Evolutionary conservation across 2,797 vertebrate genomes (phyloP).

Genomic region (Sparus aurata): DNA sequence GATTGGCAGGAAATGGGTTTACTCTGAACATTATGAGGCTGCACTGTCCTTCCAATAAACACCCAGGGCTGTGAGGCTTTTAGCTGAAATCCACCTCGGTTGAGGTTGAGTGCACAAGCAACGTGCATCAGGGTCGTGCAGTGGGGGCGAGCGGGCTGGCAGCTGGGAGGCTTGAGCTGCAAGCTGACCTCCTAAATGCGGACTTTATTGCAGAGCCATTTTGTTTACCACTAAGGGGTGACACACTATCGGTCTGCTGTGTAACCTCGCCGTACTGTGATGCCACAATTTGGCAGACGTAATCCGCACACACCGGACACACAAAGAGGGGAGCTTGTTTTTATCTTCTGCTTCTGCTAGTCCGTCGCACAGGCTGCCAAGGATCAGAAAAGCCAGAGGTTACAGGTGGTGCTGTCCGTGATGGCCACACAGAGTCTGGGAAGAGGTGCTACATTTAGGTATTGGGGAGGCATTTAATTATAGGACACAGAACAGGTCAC

Average conservation of each 20-base stretch:
- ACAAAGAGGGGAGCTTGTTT: constrained; percentile 31
- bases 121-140: constrained; percentile 43
- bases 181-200: constrained; percentile 71
- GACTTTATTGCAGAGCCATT: constrained; percentile 75
- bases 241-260: constrained; percentile 51
- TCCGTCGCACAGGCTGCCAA: constrained; percentile 33
- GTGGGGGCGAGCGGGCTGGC: constrained; percentile 62
- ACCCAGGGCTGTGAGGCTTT: constrained; percentile 60
- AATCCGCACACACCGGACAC: constrained; percentile 39
- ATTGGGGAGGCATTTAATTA: constrained; percentile 59
- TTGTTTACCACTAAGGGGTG: constrained; percentile 69
- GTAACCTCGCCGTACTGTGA: constrained; percentile 54
- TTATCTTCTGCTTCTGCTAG: constrained; percentile 36
- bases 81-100: constrained; percentile 65
- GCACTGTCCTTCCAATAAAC: constrained; percentile 68
- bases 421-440: constrained; percentile 28
- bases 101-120: constrained; percentile 73
- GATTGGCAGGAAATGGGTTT: constrained; percentile 64
- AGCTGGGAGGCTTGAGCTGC: constrained; percentile 46
- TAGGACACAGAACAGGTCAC: constrained; percentile 47
- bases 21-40: constrained; percentile 62
- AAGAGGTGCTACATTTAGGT: constrained; percentile 16
- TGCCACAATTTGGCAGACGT: constrained; percentile 40
- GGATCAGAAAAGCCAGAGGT: constrained; percentile 51
- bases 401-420: constrained; percentile 35